A percentile compares a stretch with the other conserved stretches of the same genome.
phyloP scores from a whole-genome alignment of 2,113 vertebrate species.

The Labeo rohita region DNA sequence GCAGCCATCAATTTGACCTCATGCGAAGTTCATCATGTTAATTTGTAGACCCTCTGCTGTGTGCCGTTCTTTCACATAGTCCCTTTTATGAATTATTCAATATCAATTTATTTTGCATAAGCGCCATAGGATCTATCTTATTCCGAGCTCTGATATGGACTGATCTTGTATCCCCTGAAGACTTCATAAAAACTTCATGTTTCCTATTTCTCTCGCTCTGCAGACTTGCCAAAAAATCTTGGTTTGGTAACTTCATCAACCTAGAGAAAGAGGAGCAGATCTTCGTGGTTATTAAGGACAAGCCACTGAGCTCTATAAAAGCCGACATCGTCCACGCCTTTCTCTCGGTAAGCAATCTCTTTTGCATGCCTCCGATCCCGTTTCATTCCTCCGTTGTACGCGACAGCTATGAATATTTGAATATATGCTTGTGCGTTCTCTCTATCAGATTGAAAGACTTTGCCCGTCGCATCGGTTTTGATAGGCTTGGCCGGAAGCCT shows the following conservation, averaged over 20 bases:
- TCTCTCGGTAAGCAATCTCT: slow-evolving; percentile 85
- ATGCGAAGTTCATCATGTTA: slow-evolving; percentile 2
- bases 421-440: slow-evolving; percentile 15
- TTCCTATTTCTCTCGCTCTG: slow-evolving; percentile 16
- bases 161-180: background rate
- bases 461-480: slow-evolving; percentile 18
- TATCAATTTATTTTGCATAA: slow-evolving; percentile 32
- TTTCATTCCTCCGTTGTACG: background rate
- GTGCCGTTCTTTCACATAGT: background rate
- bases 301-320: slow-evolving; percentile 98
- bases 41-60: background rate
- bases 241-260: slow-evolving; percentile 99
- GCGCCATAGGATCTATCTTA: background rate
- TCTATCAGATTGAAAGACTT: slow-evolving; percentile 41
- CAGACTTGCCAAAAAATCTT: slow-evolving; percentile 99
- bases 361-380: background rate
- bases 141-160: background rate
- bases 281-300: slow-evolving; percentile 97
- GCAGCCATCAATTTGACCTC: background rate
- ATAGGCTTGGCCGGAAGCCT: slow-evolving; percentile 49
- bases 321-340: slow-evolving; percentile 98
- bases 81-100: slow-evolving; percentile 35
- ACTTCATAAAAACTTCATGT: background rate
- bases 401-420: slow-evolving; percentile 14
- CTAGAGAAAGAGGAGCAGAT: slow-evolving; percentile 99